A percentile compares a stretch with the other conserved stretches of the same genome.
phyloP scores from a whole-genome alignment of 2,797 vertebrate species.

The Hafferia zeledoni region DNA sequence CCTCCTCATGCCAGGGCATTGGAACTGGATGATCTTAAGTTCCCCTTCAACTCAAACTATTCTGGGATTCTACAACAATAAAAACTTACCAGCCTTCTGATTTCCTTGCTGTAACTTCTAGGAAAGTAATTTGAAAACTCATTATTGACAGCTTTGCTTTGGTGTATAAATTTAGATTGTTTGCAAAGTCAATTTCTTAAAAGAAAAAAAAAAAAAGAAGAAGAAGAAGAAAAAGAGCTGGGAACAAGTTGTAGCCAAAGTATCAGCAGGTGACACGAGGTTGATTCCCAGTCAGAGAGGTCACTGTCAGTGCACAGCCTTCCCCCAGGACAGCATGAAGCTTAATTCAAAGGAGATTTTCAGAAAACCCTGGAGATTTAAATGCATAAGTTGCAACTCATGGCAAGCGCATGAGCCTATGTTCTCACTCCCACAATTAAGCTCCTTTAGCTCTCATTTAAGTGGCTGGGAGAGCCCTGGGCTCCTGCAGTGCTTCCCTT shows the following conservation, averaged over 20 bases:
- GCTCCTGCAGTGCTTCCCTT: background rate
- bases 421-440: background rate
- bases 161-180: background rate
- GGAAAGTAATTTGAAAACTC: background rate
- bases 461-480: background rate
- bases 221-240: background rate
- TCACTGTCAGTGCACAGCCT: background rate
- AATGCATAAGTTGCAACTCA: constrained; percentile 33
- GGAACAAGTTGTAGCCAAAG: background rate
- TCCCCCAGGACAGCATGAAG: background rate
- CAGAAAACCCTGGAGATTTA: constrained; percentile 14
- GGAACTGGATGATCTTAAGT: background rate
- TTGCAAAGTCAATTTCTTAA: background rate
- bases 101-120: background rate
- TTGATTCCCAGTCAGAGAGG: background rate
- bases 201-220: background rate
- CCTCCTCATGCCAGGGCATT: background rate
- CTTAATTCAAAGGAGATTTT: constrained; percentile 45
- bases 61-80: background rate
- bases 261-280: background rate
- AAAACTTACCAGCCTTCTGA: background rate
- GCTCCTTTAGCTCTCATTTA: constrained; percentile 21
- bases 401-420: background rate
- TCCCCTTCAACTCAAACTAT: background rate
- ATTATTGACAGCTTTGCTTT: background rate